Evolutionary conservation across 1,140 invertebrate species (phyloP).

Genomic region (Brachionus sp.): DNA sequence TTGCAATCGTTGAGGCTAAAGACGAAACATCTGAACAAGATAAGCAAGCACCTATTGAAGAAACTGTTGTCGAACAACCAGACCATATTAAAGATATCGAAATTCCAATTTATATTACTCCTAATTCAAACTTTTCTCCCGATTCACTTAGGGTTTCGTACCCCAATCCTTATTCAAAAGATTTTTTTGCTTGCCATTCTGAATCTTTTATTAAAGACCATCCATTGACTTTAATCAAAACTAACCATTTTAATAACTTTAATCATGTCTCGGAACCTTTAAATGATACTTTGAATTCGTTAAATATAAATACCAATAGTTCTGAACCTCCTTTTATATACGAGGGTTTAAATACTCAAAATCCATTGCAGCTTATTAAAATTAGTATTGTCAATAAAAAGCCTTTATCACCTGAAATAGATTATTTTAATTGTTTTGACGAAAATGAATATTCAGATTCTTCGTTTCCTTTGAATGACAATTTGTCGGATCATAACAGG

Average conservation of each 20-base stretch:
- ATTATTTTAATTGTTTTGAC: background rate
- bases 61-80: conserved; percentile 1
- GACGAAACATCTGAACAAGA: background rate
- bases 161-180: background rate
- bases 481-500: background rate
- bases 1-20: background rate
- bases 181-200: background rate
- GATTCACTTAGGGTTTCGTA: no score
- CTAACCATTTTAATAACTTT: no score
- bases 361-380: background rate
- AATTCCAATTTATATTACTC: background rate
- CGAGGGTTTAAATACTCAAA: no score
- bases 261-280: no score
- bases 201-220: background rate
- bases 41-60: background rate
- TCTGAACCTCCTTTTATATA: no score
- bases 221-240: background rate
- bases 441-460: background rate
- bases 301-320: no score
- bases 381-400: conserved; percentile 26
- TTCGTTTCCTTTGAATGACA: background rate
- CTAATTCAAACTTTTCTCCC: background rate
- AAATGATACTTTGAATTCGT: no score
- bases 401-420: background rate
- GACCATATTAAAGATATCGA: background rate